Evolutionary conservation across 2,113 vertebrate genomes (phyloP).

Genomic region (Crotophaga sulcirostris): DNA sequence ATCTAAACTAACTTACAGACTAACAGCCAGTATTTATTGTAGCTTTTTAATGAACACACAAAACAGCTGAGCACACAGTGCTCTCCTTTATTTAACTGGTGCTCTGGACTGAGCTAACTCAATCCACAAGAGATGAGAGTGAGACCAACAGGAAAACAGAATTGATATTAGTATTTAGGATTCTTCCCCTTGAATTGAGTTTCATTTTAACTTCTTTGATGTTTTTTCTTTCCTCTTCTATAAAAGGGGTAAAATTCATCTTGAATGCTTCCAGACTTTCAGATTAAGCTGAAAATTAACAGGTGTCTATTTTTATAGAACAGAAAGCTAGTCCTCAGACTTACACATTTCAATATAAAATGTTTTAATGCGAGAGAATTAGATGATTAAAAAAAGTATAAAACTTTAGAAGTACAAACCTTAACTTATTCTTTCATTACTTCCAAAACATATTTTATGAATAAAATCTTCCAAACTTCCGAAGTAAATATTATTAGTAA

Average conservation of each 20-base stretch:
- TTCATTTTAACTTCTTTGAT: neutral
- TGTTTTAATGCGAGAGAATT: neutral
- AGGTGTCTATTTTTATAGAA: neutral
- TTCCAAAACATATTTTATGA: neutral
- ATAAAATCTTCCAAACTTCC: neutral
- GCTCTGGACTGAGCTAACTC: neutral
- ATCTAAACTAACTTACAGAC: neutral
- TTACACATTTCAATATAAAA: neutral
- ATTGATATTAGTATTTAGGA: neutral
- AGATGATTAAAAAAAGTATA: neutral
- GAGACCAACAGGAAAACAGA: neutral
- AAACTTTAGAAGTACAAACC: neutral
- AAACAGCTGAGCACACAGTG: neutral
- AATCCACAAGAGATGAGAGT: neutral
- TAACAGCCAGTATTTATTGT: neutral
- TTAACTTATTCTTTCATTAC: neutral
- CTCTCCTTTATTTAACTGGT: neutral
- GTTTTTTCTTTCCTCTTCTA: neutral
- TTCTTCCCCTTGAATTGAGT: neutral
- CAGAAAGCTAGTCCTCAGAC: neutral
- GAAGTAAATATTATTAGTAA: neutral
- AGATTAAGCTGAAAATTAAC: neutral
- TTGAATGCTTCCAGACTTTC: neutral
- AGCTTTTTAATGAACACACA: neutral
- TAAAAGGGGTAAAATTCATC: neutral